Percentiles rank a stretch among this genome's conserved stretches.
Evolutionary conservation across 2,113 vertebrate species (phyloP).

Genomic region (Cromileptes altivelis): DNA sequence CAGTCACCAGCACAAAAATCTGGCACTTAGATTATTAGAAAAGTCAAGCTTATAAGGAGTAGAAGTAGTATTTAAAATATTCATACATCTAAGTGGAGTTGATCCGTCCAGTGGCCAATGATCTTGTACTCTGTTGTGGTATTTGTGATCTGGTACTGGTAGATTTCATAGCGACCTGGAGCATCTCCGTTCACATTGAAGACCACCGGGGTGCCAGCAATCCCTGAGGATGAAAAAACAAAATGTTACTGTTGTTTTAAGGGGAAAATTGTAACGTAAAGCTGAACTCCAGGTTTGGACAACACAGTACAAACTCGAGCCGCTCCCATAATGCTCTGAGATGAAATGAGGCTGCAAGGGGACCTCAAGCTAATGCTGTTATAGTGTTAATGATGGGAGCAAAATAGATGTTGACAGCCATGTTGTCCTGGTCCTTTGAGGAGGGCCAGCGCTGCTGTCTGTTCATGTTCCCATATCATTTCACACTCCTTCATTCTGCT

Average conservation of each 20-base stretch:
- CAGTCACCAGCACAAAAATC: not conserved
- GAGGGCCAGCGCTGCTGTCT: conserved; percentile 70
- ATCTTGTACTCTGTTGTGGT: conserved; percentile 91
- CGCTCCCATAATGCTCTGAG: conserved; percentile 11
- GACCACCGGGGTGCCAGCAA: conserved; percentile 92
- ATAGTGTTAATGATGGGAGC: conserved; percentile 54
- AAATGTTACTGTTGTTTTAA: not conserved
- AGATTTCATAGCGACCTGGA: conserved; percentile 95
- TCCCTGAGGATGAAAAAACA: conserved; percentile 83
- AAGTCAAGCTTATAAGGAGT: not conserved
- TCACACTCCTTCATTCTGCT: conserved; percentile 76
- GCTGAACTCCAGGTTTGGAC: not conserved
- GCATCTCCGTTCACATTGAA: conserved; percentile 96
- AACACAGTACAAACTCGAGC: not conserved
- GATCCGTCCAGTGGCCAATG: conserved; percentile 94
- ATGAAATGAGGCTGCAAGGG: conserved; percentile 49
- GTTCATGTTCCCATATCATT: conserved; percentile 72
- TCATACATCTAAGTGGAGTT: conserved; percentile 91
- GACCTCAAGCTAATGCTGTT: conserved; percentile 34
- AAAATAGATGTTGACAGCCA: conserved; percentile 73
- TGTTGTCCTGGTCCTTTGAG: conserved; percentile 68
- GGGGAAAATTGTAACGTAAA: not conserved
- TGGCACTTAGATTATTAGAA: not conserved
- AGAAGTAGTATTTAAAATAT: not conserved
- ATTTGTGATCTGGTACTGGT: conserved; percentile 94